These are phyloP conservation scores for Eudyptes chrysolophus DNA, from an alignment of 2,113 vertebrate species.

Conservation along the genomic window DNA sequence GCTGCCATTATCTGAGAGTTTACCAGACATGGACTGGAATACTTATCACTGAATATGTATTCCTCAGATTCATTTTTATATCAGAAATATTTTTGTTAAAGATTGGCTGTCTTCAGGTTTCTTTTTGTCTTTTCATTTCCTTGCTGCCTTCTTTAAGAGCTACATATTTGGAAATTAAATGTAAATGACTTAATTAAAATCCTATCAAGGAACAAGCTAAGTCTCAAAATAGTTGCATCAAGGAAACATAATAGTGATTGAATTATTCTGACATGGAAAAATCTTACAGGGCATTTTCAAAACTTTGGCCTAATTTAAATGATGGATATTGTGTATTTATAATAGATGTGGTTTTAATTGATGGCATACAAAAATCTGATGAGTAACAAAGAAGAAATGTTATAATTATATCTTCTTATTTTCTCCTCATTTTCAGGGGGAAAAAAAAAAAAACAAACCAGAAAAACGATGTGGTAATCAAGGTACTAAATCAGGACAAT, in stretches of 20 bases:
- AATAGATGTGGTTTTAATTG: neutral
- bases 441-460: neutral
- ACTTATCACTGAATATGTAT: constrained; percentile 74
- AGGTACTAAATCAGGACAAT: neutral
- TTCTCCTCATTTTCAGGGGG: neutral
- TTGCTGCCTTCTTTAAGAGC: neutral
- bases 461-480: neutral
- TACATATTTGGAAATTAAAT: constrained; percentile 34
- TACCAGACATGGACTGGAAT: constrained; percentile 86
- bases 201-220: constrained; percentile 35
- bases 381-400: neutral
- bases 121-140: neutral
- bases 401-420: neutral
- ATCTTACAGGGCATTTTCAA: constrained; percentile 28
- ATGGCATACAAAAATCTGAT: neutral
- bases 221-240: constrained; percentile 47
- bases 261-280: constrained; percentile 17
- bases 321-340: neutral
- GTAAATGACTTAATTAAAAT: constrained; percentile 67
- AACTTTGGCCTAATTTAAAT: constrained; percentile 36
- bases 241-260: constrained; percentile 28
- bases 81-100: constrained; percentile 4
- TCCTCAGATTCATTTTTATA: constrained; percentile 17
- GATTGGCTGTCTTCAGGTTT: neutral
- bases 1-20: constrained; percentile 79